phyloP scores from a whole-genome alignment of 2,888 invertebrate species.

The Pherbina coryleti region DNA sequence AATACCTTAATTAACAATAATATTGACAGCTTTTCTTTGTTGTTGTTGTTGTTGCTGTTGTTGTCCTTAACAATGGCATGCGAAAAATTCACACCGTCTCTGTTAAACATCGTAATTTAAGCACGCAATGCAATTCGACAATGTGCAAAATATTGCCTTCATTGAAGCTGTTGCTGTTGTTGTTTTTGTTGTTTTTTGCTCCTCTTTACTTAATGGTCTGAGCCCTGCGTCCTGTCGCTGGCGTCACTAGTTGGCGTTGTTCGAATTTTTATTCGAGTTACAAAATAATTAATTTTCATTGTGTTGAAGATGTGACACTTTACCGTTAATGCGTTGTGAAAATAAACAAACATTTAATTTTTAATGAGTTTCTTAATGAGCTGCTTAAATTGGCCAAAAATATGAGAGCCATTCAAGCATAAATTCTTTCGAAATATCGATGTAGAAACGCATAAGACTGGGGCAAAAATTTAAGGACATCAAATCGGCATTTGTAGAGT shows the following conservation, averaged over 20 bases:
- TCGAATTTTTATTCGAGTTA: neutral
- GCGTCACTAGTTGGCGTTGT: neutral
- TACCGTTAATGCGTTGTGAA: neutral
- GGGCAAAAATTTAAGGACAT: no score
- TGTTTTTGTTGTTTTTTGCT: neutral
- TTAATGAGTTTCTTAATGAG: no score
- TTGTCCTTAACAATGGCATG: neutral
- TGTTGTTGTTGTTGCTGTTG: neutral
- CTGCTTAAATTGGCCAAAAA: no score
- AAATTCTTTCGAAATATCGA: no score
- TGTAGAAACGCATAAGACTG: no score
- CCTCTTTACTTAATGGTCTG: neutral
- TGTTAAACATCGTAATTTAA: conserved; percentile 20
- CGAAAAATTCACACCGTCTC: no score
- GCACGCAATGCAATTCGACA: conserved; percentile 8
- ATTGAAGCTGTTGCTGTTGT: neutral
- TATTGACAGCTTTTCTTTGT: neutral
- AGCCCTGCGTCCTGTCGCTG: no score
- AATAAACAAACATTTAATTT: no score
- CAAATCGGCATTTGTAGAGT: no score
- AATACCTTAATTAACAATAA: no score
- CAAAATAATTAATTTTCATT: neutral
- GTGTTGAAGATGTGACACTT: conserved; percentile 7
- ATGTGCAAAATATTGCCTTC: conserved; percentile 3
- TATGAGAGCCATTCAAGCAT: no score